These are phyloP conservation scores for Drosophila pachea DNA, from an alignment of 1,140 invertebrate species.

Conservation along the genomic window DNA sequence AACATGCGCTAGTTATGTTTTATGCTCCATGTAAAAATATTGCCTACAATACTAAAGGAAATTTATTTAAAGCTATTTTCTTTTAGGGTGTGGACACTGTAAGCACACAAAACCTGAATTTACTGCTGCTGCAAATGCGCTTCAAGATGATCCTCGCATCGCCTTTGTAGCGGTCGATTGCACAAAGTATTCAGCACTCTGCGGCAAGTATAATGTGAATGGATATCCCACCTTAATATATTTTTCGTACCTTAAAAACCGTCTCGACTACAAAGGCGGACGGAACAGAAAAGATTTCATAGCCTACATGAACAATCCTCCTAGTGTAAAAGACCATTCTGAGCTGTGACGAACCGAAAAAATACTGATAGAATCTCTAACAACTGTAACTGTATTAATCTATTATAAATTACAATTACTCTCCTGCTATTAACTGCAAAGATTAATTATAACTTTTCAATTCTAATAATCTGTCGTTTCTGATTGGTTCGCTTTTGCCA, in stretches of 20 bases:
- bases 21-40: constrained; percentile 91
- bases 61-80: not conserved
- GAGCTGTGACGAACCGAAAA: constrained; percentile 57
- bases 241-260: constrained; percentile 88
- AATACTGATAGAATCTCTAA: constrained; percentile 21
- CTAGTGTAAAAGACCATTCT: constrained; percentile 46
- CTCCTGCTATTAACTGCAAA: not conserved
- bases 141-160: constrained; percentile 86
- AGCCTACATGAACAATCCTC: constrained; percentile 83
- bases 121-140: constrained; percentile 85
- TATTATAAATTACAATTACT: constrained; percentile 17
- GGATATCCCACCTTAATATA: constrained; percentile 94
- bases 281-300: constrained; percentile 86
- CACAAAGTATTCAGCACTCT: constrained; percentile 84
- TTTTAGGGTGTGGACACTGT: constrained; percentile 93
- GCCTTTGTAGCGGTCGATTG: constrained; percentile 92
- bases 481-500: no score
- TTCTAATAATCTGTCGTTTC: constrained; percentile 4
- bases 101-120: constrained; percentile 93
- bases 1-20: constrained; percentile 92
- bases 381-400: constrained; percentile 23
- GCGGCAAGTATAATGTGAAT: constrained; percentile 85
- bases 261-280: constrained; percentile 85
- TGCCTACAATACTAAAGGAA: not conserved
- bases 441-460: not conserved